Conservation (phyloP, 2,888 invertebrate species). For the Acanthopleura granulata region DNA sequence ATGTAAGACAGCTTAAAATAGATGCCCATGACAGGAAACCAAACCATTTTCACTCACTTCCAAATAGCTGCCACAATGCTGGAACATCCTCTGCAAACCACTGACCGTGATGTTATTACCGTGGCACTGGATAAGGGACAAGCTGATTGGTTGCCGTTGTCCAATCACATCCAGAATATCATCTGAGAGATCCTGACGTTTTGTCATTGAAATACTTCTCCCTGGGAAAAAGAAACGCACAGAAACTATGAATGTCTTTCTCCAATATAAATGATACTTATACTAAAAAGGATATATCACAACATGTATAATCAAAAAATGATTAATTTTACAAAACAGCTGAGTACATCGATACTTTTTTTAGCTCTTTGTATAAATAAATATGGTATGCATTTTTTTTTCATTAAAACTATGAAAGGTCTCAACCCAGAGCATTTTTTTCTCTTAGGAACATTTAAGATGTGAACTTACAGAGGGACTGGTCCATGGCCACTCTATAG, state of each 20-base stretch:
- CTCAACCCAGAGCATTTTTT: too few relatives aligned
- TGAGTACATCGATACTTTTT: too few relatives aligned
- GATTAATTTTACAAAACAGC: too few relatives aligned
- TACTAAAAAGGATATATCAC: too few relatives aligned
- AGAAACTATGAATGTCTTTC: too few relatives aligned
- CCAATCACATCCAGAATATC: conserved; percentile 54
- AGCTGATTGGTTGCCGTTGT: conserved; percentile 54
- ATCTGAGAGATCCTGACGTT: conserved; percentile 50
- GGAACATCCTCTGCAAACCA: conserved; percentile 61
- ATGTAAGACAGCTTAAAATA: too few relatives aligned
- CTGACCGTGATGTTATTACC: conserved; percentile 58
- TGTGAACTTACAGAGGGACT: conserved; percentile 63
- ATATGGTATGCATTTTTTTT: too few relatives aligned
- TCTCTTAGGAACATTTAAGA: background rate
- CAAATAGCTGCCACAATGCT: conserved; percentile 50
- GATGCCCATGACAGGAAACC: too few relatives aligned
- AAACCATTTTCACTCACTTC: conserved; percentile 36
- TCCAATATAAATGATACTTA: too few relatives aligned
- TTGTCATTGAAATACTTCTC: conserved; percentile 59
- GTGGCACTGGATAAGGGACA: conserved; percentile 63
- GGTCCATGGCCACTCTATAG: conserved; percentile 61
- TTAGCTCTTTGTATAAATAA: too few relatives aligned
- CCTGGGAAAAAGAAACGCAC: conserved; percentile 38
- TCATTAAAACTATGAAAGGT: too few relatives aligned
- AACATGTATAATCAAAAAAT: too few relatives aligned